Conservation (phyloP, 2,888 invertebrate genomes). For the Dendrolimus pini region DNA sequence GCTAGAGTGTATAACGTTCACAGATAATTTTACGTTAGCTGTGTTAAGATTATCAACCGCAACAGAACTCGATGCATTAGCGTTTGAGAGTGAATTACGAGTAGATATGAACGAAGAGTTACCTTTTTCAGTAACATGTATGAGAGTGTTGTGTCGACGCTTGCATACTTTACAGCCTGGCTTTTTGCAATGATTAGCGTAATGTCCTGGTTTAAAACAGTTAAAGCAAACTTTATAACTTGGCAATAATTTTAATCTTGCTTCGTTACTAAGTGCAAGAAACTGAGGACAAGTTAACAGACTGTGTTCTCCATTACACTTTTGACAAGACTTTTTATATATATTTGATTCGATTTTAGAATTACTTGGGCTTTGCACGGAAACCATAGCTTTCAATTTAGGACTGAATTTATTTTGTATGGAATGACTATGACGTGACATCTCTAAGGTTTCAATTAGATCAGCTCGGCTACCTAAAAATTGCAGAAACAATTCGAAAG, state of each 20-base stretch:
- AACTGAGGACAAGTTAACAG: neutral
- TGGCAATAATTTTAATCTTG: neutral
- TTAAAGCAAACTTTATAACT: slow-evolving; percentile 17
- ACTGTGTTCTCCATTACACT: neutral
- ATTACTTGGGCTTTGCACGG: neutral
- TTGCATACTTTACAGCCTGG: slow-evolving; percentile 9
- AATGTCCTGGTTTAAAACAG: slow-evolving; percentile 16
- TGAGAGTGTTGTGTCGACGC: slow-evolving; percentile 6
- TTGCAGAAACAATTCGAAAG: neutral
- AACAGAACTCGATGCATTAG: neutral
- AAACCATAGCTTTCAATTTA: neutral
- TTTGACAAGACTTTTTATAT: neutral
- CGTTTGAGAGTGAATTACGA: neutral
- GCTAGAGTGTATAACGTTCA: neutral
- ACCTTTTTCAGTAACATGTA: neutral
- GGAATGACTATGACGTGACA: neutral
- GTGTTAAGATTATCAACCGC: neutral
- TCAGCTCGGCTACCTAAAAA: neutral
- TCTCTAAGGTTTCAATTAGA: neutral
- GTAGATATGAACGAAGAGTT: neutral
- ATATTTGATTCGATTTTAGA: neutral
- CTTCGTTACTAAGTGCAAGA: neutral
- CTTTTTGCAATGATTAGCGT: slow-evolving; percentile 10
- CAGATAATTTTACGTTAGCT: neutral
- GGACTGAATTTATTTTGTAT: neutral